Evolutionary conservation across 2,888 invertebrate genomes (phyloP).

Genomic region (Charanyca ferruginea): DNA sequence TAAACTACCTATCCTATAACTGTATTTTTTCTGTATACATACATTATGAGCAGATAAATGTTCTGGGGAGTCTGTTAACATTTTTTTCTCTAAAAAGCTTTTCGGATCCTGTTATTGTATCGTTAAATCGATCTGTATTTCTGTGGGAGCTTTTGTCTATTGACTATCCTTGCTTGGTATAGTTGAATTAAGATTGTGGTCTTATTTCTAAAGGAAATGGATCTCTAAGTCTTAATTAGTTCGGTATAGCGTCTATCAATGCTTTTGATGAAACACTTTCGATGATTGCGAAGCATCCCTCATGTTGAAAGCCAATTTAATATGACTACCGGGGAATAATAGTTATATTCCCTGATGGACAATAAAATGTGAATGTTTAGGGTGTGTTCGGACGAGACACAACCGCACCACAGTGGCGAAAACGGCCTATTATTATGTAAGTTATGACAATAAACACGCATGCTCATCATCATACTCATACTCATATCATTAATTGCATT

Average conservation of each 20-base stretch:
- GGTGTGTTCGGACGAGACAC: background rate
- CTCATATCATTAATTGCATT: too few relatives aligned
- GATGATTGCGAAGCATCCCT: background rate
- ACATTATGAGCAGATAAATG: slow-evolving; percentile 26
- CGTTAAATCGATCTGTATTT: slow-evolving; percentile 19
- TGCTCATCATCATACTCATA: too few relatives aligned
- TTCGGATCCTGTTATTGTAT: slow-evolving; percentile 27
- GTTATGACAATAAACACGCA: too few relatives aligned
- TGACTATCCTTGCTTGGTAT: slow-evolving; percentile 9
- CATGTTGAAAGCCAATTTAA: background rate
- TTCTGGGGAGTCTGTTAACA: slow-evolving; percentile 7
- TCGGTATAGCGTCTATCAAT: slow-evolving; percentile 2
- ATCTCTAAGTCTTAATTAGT: slow-evolving; percentile 26
- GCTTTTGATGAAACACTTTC: background rate
- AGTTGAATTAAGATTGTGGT: slow-evolving; percentile 1
- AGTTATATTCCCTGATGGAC: background rate
- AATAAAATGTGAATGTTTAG: slow-evolving; percentile 5
- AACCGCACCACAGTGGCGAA: background rate
- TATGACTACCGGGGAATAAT: background rate
- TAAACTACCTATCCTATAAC: slow-evolving; percentile 35
- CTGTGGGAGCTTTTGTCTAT: slow-evolving; percentile 21
- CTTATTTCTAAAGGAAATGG: slow-evolving; percentile 22
- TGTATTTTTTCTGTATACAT: slow-evolving; percentile 30
- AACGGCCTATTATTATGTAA: background rate
- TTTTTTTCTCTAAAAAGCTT: slow-evolving; percentile 29